These are phyloP conservation scores for Laothoe populi DNA, from an alignment of 2,888 invertebrate genomes.

Conservation along the genomic window DNA sequence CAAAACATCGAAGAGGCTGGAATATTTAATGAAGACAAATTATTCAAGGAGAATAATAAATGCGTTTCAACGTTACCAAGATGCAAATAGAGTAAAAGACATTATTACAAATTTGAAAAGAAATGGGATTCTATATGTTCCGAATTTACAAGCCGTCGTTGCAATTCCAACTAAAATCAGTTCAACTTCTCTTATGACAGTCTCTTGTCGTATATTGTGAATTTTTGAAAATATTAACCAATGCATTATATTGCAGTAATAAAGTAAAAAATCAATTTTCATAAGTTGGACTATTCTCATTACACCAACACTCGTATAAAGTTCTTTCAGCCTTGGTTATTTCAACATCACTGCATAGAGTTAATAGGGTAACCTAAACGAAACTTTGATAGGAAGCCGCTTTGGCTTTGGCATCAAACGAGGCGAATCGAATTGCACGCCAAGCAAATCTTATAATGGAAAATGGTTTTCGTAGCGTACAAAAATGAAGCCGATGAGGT, in stretches of 20 bases:
- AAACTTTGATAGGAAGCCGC: conserved; percentile 18
- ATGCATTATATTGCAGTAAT: too few species aligned
- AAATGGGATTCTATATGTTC: neutral
- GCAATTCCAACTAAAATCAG: too few species aligned
- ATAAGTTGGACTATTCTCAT: neutral
- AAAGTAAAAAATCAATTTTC: neutral
- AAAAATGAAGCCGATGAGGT: conserved; percentile 3
- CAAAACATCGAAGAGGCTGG: conserved; percentile 8
- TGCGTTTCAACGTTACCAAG: neutral
- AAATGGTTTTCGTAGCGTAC: neutral
- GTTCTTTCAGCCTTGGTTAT: neutral
- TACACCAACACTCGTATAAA: neutral
- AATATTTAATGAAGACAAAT: conserved; percentile 9
- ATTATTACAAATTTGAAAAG: neutral
- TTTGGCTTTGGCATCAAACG: conserved; percentile 6
- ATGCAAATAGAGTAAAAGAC: neutral
- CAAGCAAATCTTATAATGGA: neutral
- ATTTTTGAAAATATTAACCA: too few species aligned
- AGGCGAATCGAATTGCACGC: conserved; percentile 14
- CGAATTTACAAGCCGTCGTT: neutral
- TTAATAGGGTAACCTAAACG: neutral
- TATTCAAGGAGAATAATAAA: conserved; percentile 10
- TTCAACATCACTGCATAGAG: neutral
- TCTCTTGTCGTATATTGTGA: too few species aligned
- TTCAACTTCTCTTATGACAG: too few species aligned